A percentile compares a stretch with the other conserved stretches of the same genome.
These are phyloP conservation scores for Gambelia wislizenii DNA, from an alignment of 2,797 vertebrate species.

Conservation along the genomic window DNA sequence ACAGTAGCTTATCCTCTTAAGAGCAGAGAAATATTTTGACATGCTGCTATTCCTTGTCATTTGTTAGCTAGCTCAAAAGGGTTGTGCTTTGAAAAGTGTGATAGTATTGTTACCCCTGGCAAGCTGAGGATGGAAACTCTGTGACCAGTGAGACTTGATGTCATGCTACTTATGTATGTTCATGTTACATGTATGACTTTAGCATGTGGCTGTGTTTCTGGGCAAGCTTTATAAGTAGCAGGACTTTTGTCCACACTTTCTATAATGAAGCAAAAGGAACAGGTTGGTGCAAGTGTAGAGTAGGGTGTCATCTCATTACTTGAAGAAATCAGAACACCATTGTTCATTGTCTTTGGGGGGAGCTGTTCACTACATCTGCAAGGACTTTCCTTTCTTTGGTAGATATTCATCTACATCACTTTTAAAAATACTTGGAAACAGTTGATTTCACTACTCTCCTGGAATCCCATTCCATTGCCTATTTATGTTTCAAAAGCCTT, in stretches of 20 bases:
- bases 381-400: neutral
- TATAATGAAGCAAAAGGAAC: neutral
- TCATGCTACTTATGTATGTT: too few relatives aligned
- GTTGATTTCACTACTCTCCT: neutral
- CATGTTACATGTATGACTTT: neutral
- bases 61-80: neutral
- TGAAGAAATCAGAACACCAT: neutral
- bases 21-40: neutral
- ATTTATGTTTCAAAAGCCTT: neutral
- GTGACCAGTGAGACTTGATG: neutral
- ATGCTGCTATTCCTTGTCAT: neutral
- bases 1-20: neutral
- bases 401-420: neutral
- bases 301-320: neutral
- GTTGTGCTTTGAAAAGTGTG: neutral
- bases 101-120: neutral
- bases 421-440: neutral
- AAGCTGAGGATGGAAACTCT: neutral
- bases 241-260: neutral
- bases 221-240: neutral
- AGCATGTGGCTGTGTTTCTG: too few relatives aligned
- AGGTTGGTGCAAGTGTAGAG: neutral
- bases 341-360: neutral
- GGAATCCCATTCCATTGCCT: neutral
- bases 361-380: neutral